These are phyloP conservation scores for Diorhabda sublineata DNA, from an alignment of 1,140 invertebrate genomes.

Conservation along the genomic window DNA sequence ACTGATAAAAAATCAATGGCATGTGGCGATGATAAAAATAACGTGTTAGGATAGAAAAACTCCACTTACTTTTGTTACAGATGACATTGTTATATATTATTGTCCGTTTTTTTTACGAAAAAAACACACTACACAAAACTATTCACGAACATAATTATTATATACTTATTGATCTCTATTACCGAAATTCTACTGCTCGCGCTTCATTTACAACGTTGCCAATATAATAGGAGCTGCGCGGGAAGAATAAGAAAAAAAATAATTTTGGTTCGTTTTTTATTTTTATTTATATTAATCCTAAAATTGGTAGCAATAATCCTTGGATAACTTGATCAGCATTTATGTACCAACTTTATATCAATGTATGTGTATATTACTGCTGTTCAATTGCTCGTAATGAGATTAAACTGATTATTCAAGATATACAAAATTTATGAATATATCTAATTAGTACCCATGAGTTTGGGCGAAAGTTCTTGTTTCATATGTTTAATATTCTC, in stretches of 20 bases:
- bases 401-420: no score
- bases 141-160: constrained; percentile 3
- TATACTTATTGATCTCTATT: constrained; percentile 17
- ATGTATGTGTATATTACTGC: no score
- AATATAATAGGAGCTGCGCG: background rate
- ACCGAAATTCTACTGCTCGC: constrained; percentile 14
- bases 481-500: no score
- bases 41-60: background rate
- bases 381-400: no score
- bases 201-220: constrained; percentile 6
- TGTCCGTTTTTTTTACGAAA: constrained; percentile 3
- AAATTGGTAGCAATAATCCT: no score
- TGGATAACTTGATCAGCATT: no score
- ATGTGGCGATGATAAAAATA: background rate
- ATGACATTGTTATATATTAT: constrained; percentile 6
- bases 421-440: background rate
- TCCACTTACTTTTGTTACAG: constrained; percentile 10
- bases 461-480: background rate
- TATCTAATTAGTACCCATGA: background rate
- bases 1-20: no score
- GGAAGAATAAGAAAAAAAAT: background rate
- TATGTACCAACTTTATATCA: no score
- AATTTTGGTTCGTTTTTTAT: no score
- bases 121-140: constrained; percentile 1
- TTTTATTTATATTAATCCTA: no score